These are phyloP conservation scores for Orbicella faveolata DNA, from an alignment of 64 coral and sea anemone species.

Conservation along the genomic window DNA sequence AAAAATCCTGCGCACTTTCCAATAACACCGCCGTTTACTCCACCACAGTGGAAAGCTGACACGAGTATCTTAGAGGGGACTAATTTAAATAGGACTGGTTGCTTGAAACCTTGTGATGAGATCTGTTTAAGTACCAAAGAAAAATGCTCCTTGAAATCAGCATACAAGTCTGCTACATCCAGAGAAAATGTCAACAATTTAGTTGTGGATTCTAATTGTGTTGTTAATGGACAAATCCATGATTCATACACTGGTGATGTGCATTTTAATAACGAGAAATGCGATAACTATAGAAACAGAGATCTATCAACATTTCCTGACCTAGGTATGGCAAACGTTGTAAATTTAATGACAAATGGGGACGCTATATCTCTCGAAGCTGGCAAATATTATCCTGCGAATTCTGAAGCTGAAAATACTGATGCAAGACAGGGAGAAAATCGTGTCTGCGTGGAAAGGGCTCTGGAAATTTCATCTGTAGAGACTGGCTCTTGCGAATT, in stretches of 20 bases:
- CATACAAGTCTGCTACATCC: neutral
- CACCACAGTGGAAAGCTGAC: constrained; percentile 41
- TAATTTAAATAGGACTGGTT: neutral
- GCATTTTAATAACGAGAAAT: neutral
- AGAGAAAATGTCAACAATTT: neutral
- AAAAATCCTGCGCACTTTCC: constrained; percentile 51
- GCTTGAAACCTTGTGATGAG: neutral
- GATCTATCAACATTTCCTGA: neutral
- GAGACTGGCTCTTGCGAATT: neutral
- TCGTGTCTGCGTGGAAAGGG: neutral
- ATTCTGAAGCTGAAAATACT: neutral
- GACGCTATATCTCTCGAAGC: neutral
- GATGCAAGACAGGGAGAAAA: neutral
- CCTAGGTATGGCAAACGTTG: neutral
- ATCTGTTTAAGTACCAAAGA: neutral
- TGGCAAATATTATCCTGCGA: neutral
- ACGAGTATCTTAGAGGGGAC: neutral
- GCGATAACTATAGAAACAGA: neutral
- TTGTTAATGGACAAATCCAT: neutral
- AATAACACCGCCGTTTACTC: constrained; percentile 66
- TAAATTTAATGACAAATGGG: neutral
- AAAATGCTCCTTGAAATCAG: neutral
- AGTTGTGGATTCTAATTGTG: neutral
- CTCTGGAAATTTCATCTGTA: neutral
- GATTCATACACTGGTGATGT: neutral